Evolutionary conservation across 2,113 vertebrate species (phyloP), one percentile per base, ranked within the genome.

Genomic region (Seriola rivoliana): DNA sequence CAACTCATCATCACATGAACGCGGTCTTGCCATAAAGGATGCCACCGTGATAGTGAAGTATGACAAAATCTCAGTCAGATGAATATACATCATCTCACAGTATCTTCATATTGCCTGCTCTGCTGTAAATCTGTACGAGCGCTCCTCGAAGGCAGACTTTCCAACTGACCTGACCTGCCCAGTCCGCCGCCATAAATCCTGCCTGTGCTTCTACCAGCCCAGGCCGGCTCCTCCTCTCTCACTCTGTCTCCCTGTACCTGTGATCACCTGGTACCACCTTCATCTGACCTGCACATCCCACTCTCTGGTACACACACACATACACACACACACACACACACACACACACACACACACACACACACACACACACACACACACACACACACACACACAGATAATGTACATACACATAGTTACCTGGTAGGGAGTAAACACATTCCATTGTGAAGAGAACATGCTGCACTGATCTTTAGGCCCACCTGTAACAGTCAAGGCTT

Each of bases 221-320:
- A 80, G 75, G 72, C 48, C 57, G 40, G 25, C 85, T 86, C 84
- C 71, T 73, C 57, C 34, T 66, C 57, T 14, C 17, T 62, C 57
- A 25, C 77, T 74, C 58, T n/a, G 32, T 85, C 78, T 81, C 58
- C 54, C 81, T 85, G 93, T 94, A 94, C 93, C 93, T 93, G 90
- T 76, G 85, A 85, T 91, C 82, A 89, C 90, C 90, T 91, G 93
- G 92, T 91, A 94, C 91, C 78, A 89, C 90, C 90, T 92, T 67
- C 62, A 60, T 66, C 81, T 87, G 83, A 90, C 84, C 78, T 82
- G 65, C 71, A 80, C 83, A 84, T 59, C 86, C 78, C 63, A 65
- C 76, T 19, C 73, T 71, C 54, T 23, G 19, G 6, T 46, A 29
- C 70, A 44, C 71, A 70, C 80, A 70, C 40, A 29, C 25, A 29